Evolutionary conservation across 2,113 vertebrate species (phyloP), one percentile per base, ranked within the genome.

Genomic region (Ctenodactylus gundi): DNA sequence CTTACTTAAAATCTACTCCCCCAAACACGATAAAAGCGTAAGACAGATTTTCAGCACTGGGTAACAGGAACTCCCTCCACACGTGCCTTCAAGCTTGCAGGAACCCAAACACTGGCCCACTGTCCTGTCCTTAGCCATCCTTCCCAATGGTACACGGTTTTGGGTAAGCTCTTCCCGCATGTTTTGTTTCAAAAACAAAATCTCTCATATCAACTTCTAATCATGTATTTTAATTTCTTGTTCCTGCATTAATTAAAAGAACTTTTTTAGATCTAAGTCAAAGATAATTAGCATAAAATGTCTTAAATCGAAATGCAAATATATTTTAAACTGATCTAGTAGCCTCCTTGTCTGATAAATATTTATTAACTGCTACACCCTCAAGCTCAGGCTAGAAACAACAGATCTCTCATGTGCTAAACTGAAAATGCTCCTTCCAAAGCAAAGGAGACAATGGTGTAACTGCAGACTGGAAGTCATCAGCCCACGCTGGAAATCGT

Each of bases 281-380:
- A 55, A 88, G 84, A 93, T 67, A 91, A 75, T 41, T 88, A 73
- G 23, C 78, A 82, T 85, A 73, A 91, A 90, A 44, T 29, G 17
- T 80, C 55, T 82, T 85, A 94, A 93, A 85, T 90, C 58, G 73
- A 84, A 25, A 94, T 73, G 57, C 51, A 95, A 92, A 87, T 90
- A 77, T 73, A 82, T 82, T 95, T 89, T 81, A 84, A 72, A 58
- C 1, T 49, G 44, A 91, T 84, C 34, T 73, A 82, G 75, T 31
- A 85, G 39, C 31, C 39, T 92, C 51, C 46, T 92, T 67, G 58
- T 46, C 39, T 92, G 55, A 85, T 67, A 97, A 95, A 70, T 41
- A 82, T 70, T 92, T 94, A 92, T 53, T 58, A 92, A 95, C 60
- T 58, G 31, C 68, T 91, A 39, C 46, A 46, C 13, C 81, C 11